These are phyloP conservation scores for Synodontis membranacea DNA, from an alignment of 2,113 vertebrate species.

Conservation along the genomic window DNA sequence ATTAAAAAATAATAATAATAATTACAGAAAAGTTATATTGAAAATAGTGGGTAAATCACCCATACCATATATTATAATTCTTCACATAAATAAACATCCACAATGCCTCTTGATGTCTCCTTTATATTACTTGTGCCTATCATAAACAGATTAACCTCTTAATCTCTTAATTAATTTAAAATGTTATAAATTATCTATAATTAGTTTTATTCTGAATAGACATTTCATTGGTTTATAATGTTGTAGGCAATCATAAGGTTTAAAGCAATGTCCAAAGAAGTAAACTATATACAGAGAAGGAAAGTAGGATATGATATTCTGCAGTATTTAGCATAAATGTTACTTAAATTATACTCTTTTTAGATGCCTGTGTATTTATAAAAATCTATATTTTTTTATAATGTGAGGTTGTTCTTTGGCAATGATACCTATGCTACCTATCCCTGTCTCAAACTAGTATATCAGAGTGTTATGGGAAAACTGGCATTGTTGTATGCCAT, in stretches of 20 bases:
- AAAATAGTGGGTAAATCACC: neutral
- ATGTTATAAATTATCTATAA: neutral
- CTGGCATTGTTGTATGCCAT: conserved; percentile 56
- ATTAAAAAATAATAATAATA: neutral
- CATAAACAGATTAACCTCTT: neutral
- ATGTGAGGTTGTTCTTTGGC: conserved; percentile 15
- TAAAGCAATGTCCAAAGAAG: neutral
- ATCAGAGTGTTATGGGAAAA: conserved; percentile 50
- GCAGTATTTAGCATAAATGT: neutral
- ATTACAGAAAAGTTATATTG: neutral
- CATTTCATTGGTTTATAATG: neutral
- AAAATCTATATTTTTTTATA: neutral
- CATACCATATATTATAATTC: neutral
- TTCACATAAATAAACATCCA: neutral
- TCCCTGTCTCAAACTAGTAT: conserved; percentile 29
- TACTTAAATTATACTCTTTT: no score
- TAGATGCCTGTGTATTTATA: neutral
- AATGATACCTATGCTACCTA: conserved; percentile 1
- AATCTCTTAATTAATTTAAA: neutral
- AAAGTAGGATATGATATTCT: neutral
- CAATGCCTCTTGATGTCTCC: neutral
- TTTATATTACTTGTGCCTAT: neutral
- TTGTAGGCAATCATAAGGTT: neutral
- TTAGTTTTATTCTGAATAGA: neutral
- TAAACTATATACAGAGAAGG: neutral